Base-by-base conservation (phyloP, 2,113 vertebrate genomes). In the Larimichthys polyactis region DNA sequence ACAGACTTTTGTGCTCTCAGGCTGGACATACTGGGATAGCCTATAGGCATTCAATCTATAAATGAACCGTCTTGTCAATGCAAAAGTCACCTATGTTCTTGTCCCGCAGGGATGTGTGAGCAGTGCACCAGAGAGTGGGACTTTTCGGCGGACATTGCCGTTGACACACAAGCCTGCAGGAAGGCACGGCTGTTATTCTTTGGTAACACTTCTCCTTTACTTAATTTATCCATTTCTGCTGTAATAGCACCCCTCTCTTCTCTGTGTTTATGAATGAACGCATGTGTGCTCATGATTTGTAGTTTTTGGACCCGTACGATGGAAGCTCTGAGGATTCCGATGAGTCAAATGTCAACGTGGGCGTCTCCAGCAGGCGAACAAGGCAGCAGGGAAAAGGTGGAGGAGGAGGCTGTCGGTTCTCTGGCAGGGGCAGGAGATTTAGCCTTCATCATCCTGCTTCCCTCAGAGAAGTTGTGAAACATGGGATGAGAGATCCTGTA, bases 221-320 rank as follows among this genome's bases (percentile, higher is more conserved):
- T 3, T n/a, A 40, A 24, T 60, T 17, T 1, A 57, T 44, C 3
- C 1, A 15, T 68, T 57, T 86, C 19, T 58, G 17, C 20, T 75
- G 5, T 11, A 46, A 43, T 49, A 51, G 9, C 27, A 27, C 67
- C 12, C n/a, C 62, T 15, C 43, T 51, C 1, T 5, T 46, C 27
- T n/a, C 3, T 32, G 8, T 69, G 29, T 79, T 68, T 7, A 49
- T 63, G 9, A 85, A 24, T 76, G 9, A 44, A n/a, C 44, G n/a
- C 32, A 12, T 29, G 1, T 78, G 10, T 66, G 1, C n/a, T 60
- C 57, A 2, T 88, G 12, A 76, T 83, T 40, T 86, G 8, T 72
- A 98, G 97, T 91, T 94, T 86, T 78, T 93, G 94, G 97, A 97
- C 89, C 96, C 96, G 0, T 96, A 96, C 0, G 96, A 97, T 5